phyloP scores from a whole-genome alignment of 2,888 invertebrate species.

The Nymphalis polychloros region DNA sequence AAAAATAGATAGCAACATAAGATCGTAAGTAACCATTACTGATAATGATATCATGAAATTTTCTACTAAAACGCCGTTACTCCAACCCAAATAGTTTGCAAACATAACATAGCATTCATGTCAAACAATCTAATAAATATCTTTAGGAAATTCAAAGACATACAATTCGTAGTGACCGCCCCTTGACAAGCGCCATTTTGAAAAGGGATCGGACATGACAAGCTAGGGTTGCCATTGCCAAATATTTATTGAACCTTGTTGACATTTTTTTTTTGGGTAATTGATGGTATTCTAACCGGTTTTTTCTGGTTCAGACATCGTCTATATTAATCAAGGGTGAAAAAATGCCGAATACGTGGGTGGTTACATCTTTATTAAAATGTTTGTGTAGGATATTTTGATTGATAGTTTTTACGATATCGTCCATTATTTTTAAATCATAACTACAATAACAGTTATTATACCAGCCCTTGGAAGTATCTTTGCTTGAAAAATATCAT shows the following conservation, averaged over 20 bases:
- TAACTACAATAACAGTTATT: no score
- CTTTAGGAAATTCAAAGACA: conserved; percentile 58
- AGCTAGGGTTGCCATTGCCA: conserved; percentile 60
- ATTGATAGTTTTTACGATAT: neutral
- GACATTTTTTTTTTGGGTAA: conserved; percentile 45
- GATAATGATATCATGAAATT: conserved; percentile 1
- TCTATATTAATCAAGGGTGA: conserved; percentile 26
- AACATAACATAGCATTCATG: conserved; percentile 44
- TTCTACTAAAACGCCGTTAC: conserved; percentile 14
- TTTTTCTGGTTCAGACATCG: conserved; percentile 26
- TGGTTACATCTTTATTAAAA: conserved; percentile 2
- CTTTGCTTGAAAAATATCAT: no score
- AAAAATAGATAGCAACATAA: no score
- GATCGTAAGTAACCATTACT: no score
- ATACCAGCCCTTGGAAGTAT: no score
- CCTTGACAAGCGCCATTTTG: conserved; percentile 70
- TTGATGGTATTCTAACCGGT: conserved; percentile 56
- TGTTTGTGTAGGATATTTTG: neutral
- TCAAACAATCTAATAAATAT: conserved; percentile 67
- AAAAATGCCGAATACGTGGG: conserved; percentile 5
- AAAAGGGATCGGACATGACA: conserved; percentile 76
- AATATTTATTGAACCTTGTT: conserved; percentile 56
- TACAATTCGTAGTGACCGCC: conserved; percentile 67
- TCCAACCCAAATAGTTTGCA: conserved; percentile 32
- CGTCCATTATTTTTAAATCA: neutral